phyloP scores from a whole-genome alignment of 2,113 vertebrate genomes.

The Tor tambroides region DNA sequence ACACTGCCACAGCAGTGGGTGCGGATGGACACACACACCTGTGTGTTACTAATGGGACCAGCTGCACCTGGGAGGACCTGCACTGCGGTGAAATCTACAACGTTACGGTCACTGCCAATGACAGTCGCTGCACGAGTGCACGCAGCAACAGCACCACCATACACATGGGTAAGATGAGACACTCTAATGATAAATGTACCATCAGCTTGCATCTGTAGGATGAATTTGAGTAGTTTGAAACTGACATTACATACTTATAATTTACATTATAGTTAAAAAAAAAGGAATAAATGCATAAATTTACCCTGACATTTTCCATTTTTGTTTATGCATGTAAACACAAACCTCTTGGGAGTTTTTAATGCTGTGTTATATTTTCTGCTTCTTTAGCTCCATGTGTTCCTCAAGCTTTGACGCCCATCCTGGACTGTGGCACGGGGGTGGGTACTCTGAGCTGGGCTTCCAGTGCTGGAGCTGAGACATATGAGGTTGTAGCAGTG shows the following conservation, averaged over 20 bases:
- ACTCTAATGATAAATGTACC: not conserved
- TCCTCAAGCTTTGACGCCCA: slow-evolving; percentile 60
- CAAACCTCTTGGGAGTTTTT: not conserved
- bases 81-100: slow-evolving; percentile 72
- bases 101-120: slow-evolving; percentile 64
- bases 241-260: not conserved
- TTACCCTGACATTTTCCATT: not conserved
- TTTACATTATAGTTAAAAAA: not conserved
- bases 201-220: not conserved
- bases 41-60: slow-evolving; percentile 62
- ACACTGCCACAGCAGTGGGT: slow-evolving; percentile 49
- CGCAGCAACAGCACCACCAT: slow-evolving; percentile 66
- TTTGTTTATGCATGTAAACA: not conserved
- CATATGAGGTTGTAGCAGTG: slow-evolving; percentile 63
- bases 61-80: slow-evolving; percentile 69
- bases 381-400: slow-evolving; percentile 68
- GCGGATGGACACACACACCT: slow-evolving; percentile 43
- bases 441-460: slow-evolving; percentile 56
- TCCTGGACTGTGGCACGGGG: slow-evolving; percentile 63
- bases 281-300: too few species aligned
- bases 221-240: not conserved
- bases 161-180: slow-evolving; percentile 63
- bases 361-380: not conserved
- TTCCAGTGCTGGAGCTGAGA: slow-evolving; percentile 57
- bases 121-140: slow-evolving; percentile 63